Evolutionary conservation across 1,140 invertebrate species (phyloP).

Genomic region (Dryas iulia): DNA sequence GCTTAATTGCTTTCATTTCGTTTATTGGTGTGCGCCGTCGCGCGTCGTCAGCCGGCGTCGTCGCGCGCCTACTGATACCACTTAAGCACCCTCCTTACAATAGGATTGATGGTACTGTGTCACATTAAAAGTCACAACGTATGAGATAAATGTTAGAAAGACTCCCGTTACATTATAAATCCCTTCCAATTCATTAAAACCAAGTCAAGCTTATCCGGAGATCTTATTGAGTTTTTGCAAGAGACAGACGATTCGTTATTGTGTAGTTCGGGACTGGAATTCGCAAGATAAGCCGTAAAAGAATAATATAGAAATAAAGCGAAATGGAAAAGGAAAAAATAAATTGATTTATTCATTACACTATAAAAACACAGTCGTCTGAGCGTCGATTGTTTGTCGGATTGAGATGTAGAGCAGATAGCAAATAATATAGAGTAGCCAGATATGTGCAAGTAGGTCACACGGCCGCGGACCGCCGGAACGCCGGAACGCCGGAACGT

Average conservation of each 20-base stretch:
- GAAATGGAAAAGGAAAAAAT: background rate
- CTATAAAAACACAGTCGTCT: background rate
- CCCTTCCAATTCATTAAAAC: background rate
- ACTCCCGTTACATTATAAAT: background rate
- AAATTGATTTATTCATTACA: background rate
- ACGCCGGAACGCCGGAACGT: background rate
- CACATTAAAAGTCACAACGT: background rate
- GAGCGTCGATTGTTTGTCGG: background rate
- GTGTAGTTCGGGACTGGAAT: background rate
- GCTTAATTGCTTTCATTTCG: slow-evolving; percentile 19
- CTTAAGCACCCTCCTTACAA: background rate
- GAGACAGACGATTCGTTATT: background rate
- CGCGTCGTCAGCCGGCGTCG: background rate
- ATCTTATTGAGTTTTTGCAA: background rate
- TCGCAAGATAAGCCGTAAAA: background rate
- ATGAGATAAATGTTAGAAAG: background rate
- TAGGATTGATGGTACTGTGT: background rate
- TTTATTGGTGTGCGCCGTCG: slow-evolving; percentile 12
- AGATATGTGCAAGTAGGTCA: background rate
- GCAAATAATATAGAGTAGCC: background rate
- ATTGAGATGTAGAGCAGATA: background rate
- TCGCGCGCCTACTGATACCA: background rate
- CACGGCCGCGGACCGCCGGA: background rate
- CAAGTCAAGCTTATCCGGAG: background rate
- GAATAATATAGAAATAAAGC: background rate